Base-by-base conservation (phyloP, 2,113 vertebrate genomes). In the Caretta caretta region DNA sequence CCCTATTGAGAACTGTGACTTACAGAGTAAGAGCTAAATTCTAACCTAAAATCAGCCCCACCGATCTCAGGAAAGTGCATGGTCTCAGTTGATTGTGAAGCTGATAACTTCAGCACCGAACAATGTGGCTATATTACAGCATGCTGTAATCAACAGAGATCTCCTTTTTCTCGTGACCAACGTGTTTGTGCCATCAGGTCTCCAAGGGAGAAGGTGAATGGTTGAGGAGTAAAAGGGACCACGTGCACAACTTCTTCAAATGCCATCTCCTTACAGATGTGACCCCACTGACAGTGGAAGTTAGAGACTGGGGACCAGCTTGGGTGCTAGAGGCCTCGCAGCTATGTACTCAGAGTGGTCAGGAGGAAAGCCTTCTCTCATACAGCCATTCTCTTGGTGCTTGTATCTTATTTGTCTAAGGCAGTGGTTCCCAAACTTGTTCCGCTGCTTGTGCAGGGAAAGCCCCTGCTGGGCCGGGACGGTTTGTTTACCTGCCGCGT, bases 11-110 rank as follows among this genome's bases (percentile, higher is more conserved):
- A 80, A 86, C 88, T 76, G 10, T 75, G 80, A 54, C 90, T 97
- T 83, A 62, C 57, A 91, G 88, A 20, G 17, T 38, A 38, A 93
- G 80, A 93, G 93, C 89, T 90, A 83, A 91, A 76, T 91, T 93
- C 86, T 93, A 82, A 93, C 84, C 95, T 93, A 96, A 95, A 95
- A 88, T 80, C 83, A 93, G 89, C 79, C 79, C 51, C 24, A 10
- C 57, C 75, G 75, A 93, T 53, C 90, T 88, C 86, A 2, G 17
- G 87, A 90, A 87, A 92, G 96, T 78, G 72, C 1, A 0, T 46
- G 29, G 46, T 76, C 90, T 86, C 38, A 65, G 80, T 89, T 86
- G 83, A 86, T 62, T 49, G 69, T 53, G n/a, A n/a, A 65, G 31
- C 20, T 65, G 88, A 88, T 87, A 80, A 92, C 86, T 88, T 95